Conservation (phyloP, 2,888 invertebrate species). For the Phaonia tiefii region DNA sequence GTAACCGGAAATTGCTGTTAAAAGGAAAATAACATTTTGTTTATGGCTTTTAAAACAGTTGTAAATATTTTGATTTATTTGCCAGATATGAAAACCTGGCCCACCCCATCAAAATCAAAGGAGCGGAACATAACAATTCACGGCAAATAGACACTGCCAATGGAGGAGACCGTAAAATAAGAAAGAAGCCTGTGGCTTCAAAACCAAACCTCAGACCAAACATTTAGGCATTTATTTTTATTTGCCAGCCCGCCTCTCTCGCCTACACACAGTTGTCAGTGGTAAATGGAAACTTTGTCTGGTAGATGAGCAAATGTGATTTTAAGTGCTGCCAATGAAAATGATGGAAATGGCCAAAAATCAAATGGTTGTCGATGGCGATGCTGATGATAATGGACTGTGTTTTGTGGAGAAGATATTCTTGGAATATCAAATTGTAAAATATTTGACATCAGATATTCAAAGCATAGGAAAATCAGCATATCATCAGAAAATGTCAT, state of each 20-base stretch:
- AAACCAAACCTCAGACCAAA: background rate
- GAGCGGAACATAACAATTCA: background rate
- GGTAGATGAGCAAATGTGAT: constrained; percentile 30
- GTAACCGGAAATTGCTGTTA: constrained; percentile 24
- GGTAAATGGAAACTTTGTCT: constrained; percentile 41
- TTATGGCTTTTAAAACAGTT: constrained; percentile 30
- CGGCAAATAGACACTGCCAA: background rate
- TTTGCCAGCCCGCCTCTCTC: background rate
- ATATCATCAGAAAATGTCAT: no score
- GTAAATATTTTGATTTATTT: constrained; percentile 38
- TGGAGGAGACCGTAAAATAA: background rate
- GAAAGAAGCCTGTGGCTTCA: constrained; percentile 10
- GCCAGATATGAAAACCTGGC: constrained; percentile 19
- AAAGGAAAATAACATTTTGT: constrained; percentile 20
- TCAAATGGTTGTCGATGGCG: constrained; percentile 13
- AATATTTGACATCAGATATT: no score
- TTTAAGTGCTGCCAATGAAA: constrained; percentile 21
- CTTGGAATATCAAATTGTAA: no score
- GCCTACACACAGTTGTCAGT: background rate
- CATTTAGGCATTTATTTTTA: constrained; percentile 5
- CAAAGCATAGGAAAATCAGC: no score
- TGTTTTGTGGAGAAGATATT: background rate
- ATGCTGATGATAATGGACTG: constrained; percentile 5
- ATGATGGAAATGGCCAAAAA: constrained; percentile 19
- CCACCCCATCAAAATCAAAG: background rate